Conservation (phyloP, 2,113 vertebrate genomes). For the Mustelus asterias region DNA sequence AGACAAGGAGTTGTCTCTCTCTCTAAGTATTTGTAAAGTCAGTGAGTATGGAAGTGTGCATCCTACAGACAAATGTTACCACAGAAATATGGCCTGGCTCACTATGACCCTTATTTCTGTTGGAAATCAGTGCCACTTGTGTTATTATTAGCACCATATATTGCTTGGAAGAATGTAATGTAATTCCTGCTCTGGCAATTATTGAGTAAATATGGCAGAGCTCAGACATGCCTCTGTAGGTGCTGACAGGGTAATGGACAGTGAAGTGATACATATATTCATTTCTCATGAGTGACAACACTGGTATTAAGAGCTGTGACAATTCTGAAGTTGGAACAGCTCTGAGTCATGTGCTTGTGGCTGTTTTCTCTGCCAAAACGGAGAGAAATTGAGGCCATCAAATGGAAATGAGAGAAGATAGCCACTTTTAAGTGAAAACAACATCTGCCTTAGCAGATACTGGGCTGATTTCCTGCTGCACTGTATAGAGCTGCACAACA, state of each 20-base stretch:
- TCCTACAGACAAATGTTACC: background rate
- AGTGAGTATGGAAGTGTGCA: background rate
- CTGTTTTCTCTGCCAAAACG: background rate
- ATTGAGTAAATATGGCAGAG: conserved; percentile 24
- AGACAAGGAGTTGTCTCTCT: background rate
- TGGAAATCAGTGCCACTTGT: background rate
- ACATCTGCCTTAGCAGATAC: background rate
- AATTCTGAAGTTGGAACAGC: conserved; percentile 12
- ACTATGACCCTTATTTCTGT: background rate
- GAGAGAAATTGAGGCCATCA: background rate
- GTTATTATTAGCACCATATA: background rate
- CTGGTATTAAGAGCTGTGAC: background rate
- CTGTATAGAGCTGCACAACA: background rate
- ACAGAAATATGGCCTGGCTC: background rate
- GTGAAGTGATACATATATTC: background rate
- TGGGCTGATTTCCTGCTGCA: background rate
- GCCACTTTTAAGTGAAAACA: background rate
- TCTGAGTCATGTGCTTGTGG: background rate
- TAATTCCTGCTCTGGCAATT: conserved; percentile 17
- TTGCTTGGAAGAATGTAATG: background rate
- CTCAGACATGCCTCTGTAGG: background rate
- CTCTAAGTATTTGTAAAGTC: background rate
- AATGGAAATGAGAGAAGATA: conserved; percentile 4
- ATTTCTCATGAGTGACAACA: conserved; percentile 19
- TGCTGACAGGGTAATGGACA: conserved; percentile 4